A percentile compares a stretch with the other conserved stretches of the same genome.
phyloP scores from a whole-genome alignment of 2,797 vertebrate genomes.

The Ceryle rudis region DNA sequence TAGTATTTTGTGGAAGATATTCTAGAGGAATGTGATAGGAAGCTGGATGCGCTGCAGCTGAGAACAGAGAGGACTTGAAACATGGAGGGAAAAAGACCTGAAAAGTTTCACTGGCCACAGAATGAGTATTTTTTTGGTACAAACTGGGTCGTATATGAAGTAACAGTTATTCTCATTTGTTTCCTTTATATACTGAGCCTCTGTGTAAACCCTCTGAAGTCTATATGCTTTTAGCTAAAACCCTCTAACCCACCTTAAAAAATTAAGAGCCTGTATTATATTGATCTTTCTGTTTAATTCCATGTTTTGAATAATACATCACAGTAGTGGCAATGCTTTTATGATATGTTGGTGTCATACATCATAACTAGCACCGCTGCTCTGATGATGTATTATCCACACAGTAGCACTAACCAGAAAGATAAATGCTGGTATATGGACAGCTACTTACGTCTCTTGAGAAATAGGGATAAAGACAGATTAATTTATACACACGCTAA shows the following conservation, averaged over 20 bases:
- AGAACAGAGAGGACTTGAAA: background rate
- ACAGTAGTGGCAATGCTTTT: conserved; percentile 59
- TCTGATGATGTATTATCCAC: conserved; percentile 62
- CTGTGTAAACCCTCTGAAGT: background rate
- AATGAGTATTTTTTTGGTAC: background rate
- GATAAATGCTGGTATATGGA: conserved; percentile 50
- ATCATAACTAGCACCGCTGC: conserved; percentile 64
- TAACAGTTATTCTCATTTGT: background rate
- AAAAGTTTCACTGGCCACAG: background rate
- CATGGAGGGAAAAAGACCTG: background rate
- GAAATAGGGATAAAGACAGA: conserved; percentile 8
- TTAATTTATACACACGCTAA: conserved; percentile 3
- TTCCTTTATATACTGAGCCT: background rate
- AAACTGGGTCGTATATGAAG: background rate
- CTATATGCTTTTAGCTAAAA: conserved; percentile 4
- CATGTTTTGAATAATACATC: conserved; percentile 70
- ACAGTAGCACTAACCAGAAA: conserved; percentile 45
- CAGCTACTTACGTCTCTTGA: background rate
- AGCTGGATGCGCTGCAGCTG: background rate
- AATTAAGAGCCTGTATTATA: conserved; percentile 27
- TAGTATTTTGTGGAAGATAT: background rate
- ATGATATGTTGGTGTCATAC: conserved; percentile 63
- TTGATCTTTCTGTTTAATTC: conserved; percentile 58
- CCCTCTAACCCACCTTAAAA: conserved; percentile 31
- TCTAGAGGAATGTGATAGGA: background rate